Conservation (phyloP, 2,888 invertebrate genomes). For the Branchellion lobata region DNA sequence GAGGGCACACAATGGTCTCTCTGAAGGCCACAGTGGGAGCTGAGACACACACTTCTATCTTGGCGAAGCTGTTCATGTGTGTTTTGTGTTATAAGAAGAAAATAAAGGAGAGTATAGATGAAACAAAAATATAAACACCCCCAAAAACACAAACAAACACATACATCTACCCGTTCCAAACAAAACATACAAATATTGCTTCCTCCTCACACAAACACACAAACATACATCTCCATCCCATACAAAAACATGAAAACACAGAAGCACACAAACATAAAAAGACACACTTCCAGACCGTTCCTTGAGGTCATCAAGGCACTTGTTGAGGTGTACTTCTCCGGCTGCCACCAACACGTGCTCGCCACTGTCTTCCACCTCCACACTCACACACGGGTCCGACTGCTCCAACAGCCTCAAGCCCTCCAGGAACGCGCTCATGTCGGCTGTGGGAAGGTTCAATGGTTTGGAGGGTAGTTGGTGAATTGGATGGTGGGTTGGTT, state of each 20-base stretch:
- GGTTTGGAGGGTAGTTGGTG: no score
- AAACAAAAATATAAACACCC: background rate
- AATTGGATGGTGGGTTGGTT: no score
- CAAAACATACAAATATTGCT: background rate
- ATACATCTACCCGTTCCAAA: background rate
- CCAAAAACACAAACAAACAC: no score
- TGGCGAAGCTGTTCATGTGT: slow-evolving; percentile 74
- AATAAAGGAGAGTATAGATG: background rate
- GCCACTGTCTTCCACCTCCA: slow-evolving; percentile 81
- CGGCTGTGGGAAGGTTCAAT: slow-evolving; percentile 64
- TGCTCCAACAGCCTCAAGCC: slow-evolving; percentile 84
- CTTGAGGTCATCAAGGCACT: slow-evolving; percentile 87
- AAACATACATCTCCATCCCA: no score
- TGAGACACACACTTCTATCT: slow-evolving; percentile 78
- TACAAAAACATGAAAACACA: no score
- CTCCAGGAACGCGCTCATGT: slow-evolving; percentile 69
- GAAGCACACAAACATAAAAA: background rate
- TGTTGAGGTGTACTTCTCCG: slow-evolving; percentile 93
- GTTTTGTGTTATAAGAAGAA: background rate
- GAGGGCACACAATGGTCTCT: slow-evolving; percentile 83
- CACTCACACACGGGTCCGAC: slow-evolving; percentile 83
- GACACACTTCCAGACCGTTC: slow-evolving; percentile 62
- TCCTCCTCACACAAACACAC: no score
- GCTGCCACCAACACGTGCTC: slow-evolving; percentile 91
- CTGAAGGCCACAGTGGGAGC: slow-evolving; percentile 93